Evolutionary conservation across 1,140 invertebrate species (phyloP), one percentile per base, ranked within the genome.

Genomic region (Polypedilum vanderplanki): DNA sequence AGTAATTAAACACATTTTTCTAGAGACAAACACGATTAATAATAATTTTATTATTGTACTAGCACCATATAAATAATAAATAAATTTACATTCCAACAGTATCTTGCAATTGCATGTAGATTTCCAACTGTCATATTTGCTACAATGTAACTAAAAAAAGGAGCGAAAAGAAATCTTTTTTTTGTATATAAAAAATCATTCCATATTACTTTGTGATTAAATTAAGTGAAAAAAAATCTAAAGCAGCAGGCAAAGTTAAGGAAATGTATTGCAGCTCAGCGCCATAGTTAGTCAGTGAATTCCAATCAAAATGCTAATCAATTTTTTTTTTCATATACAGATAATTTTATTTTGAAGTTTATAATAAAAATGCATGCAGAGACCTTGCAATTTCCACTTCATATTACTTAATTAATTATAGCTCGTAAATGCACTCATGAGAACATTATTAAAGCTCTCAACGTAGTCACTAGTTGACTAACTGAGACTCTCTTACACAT

Each of bases 301-400:
- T 70, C 65, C 65, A 70, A 70, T 70, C 65, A 70, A 70, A 22
- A 70, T 70, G 65, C 20, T 70, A 70, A 70, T 70, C 65, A 70
- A 70, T 70, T 70, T 70, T 70, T 70, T 57, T 57, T 57, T 9
- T 3, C 8, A 15, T 33, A 33, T 5, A 33, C 1, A 33, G 24
- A 33, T 33, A 33, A 33, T 57, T 17, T 57, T 57, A 57, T 57
- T 57, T 57, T 57, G 46, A 57, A 17, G 10, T 57, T 17, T 12
- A 15, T 57, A 7, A 57, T 57, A 57, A 17, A 57, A 33, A 17
- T 57, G 46, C 10, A 17, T 57, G n/a, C 46, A n/a, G 65, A 70
- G 65, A 70, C 65, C 65, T 70, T 70, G 65, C 65, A 70, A 20
- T 20, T 70, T 70, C 65, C 65, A 70, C 65, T 20, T 20, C 15